Conservation (phyloP, 2,113 vertebrate species). For the Romanogobio albipinnatus region DNA sequence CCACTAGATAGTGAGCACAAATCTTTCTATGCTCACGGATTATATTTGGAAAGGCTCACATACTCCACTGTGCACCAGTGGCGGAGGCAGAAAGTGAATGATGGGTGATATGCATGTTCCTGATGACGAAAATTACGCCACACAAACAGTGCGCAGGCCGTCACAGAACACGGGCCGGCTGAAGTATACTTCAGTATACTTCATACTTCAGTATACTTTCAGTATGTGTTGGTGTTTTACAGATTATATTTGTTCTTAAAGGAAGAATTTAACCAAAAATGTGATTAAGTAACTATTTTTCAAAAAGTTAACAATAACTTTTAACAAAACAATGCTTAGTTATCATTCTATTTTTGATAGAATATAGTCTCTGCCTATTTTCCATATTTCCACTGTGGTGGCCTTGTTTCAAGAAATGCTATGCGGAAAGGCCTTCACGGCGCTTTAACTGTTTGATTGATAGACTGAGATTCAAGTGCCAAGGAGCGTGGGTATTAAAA, state of each 20-base stretch:
- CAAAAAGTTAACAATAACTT: not conserved
- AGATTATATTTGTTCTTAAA: constrained; percentile 1
- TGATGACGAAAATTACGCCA: too few relatives aligned
- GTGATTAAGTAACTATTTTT: not conserved
- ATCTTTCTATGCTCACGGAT: too few relatives aligned
- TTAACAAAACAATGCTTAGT: not conserved
- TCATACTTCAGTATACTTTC: not conserved
- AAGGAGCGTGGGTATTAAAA: not conserved
- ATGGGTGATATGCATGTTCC: too few relatives aligned
- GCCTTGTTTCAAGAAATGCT: not conserved
- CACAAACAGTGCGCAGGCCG: too few relatives aligned
- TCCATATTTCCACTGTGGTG: not conserved
- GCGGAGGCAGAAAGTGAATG: too few relatives aligned
- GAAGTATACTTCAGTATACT: too few relatives aligned
- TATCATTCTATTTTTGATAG: constrained; percentile 3
- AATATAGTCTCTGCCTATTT: not conserved
- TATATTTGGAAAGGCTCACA: too few relatives aligned
- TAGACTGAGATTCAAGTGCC: not conserved
- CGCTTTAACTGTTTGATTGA: constrained; percentile 19
- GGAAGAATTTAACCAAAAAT: not conserved
- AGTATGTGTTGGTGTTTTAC: not conserved
- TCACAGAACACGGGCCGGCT: too few relatives aligned
- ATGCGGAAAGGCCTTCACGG: not conserved
- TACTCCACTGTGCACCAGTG: too few relatives aligned
- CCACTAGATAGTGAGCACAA: too few relatives aligned